A percentile compares a stretch with the other conserved stretches of the same genome.
phyloP scores from a whole-genome alignment of 2,888 invertebrate species.

The Zele albiditarsus region DNA sequence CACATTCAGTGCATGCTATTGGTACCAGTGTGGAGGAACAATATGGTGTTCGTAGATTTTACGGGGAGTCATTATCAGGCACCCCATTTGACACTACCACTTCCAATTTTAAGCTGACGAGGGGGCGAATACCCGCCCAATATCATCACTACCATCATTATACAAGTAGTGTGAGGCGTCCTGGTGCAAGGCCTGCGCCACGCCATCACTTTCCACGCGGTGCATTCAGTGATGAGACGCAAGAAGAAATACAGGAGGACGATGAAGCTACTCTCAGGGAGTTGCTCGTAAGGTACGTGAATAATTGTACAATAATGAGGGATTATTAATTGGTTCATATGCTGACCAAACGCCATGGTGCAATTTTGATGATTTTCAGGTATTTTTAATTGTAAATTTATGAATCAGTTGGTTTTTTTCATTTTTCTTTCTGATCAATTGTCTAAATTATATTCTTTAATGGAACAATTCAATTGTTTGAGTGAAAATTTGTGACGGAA shows the following conservation, averaged over 20 bases:
- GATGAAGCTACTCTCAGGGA: conserved; percentile 96
- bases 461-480: too few species aligned
- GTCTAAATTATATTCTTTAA: too few species aligned
- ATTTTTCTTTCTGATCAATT: too few species aligned
- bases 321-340: too few species aligned
- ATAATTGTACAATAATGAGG: not conserved
- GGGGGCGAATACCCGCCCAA: conserved; percentile 66
- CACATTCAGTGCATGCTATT: conserved; percentile 61
- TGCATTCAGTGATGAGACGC: conserved; percentile 86
- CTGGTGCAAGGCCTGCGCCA: conserved; percentile 69
- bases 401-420: too few species aligned
- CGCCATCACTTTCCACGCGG: conserved; percentile 74
- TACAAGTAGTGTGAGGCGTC: conserved; percentile 72
- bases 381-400: too few species aligned
- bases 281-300: conserved; percentile 92
- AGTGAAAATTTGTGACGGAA: too few species aligned
- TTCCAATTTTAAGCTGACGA: conserved; percentile 73
- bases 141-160: conserved; percentile 53
- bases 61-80: conserved; percentile 65
- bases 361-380: too few species aligned
- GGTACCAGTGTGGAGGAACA: conserved; percentile 66
- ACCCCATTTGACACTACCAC: conserved; percentile 69
- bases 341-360: too few species aligned
- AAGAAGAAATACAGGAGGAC: conserved; percentile 83
- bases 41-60: conserved; percentile 67